Conservation (phyloP, 2,113 vertebrate species). For the Seriola aureovittata region DNA sequence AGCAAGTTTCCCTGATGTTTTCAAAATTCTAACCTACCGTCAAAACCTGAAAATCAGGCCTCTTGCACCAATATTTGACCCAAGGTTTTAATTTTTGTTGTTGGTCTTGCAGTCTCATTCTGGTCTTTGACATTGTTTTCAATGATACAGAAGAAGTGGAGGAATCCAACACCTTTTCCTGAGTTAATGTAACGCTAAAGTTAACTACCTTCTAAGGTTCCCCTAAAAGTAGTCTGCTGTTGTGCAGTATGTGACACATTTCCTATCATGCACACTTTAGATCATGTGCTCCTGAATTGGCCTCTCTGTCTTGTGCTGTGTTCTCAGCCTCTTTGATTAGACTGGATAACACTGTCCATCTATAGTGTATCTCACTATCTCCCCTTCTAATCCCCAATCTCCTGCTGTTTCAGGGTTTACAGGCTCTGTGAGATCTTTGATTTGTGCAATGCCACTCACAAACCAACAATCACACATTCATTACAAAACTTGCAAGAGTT, state of each 20-base stretch:
- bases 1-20: conserved; percentile 5
- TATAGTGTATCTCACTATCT: neutral
- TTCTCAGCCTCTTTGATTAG: neutral
- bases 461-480: neutral
- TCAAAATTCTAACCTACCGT: neutral
- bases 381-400: neutral
- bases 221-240: neutral
- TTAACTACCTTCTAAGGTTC: neutral
- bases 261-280: neutral
- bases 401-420: conserved; percentile 8
- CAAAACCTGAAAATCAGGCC: conserved; percentile 30
- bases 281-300: conserved; percentile 42
- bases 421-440: conserved; percentile 13
- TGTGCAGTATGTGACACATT: neutral
- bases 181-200: neutral
- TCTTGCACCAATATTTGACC: neutral
- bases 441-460: conserved; percentile 1
- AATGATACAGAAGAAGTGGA: neutral
- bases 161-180: neutral
- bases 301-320: conserved; percentile 14
- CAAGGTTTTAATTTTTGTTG: neutral
- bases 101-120: neutral
- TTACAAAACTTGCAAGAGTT: neutral
- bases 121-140: neutral
- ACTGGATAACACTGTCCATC: neutral